Percentiles rank a stretch among this genome's conserved stretches.
Conservation (phyloP, 2,797 vertebrate genomes). For the Crax fasciolata region DNA sequence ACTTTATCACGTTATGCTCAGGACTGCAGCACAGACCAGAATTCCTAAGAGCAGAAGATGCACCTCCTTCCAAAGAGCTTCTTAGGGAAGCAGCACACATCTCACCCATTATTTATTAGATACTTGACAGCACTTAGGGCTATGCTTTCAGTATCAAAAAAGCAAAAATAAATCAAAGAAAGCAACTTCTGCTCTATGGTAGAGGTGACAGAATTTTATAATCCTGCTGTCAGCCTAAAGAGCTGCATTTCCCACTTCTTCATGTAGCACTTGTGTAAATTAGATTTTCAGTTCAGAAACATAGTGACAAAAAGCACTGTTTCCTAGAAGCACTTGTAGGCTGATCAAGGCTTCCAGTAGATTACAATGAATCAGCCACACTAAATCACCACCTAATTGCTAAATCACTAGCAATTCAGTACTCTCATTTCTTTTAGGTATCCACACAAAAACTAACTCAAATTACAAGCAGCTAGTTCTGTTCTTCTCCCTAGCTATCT, state of each 20-base stretch:
- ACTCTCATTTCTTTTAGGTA: background rate
- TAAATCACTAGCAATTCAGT: background rate
- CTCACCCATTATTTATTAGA: conserved; percentile 74
- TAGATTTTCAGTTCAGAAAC: conserved; percentile 48
- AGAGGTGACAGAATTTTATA: conserved; percentile 60
- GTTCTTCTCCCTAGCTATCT: background rate
- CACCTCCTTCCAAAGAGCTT: background rate
- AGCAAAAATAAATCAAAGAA: background rate
- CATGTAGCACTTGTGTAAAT: conserved; percentile 52
- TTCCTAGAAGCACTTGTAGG: background rate
- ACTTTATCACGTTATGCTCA: background rate
- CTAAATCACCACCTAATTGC: background rate
- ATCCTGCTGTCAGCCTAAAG: conserved; percentile 66
- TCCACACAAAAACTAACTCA: background rate
- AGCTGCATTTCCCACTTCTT: conserved; percentile 42
- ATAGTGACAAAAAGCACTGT: background rate
- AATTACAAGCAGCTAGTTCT: background rate
- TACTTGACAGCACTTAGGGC: conserved; percentile 58
- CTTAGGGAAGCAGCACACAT: background rate
- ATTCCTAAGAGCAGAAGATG: background rate
- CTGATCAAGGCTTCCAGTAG: background rate
- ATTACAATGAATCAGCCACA: background rate
- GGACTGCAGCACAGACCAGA: background rate
- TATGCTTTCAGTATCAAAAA: conserved; percentile 33
- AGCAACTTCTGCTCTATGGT: conserved; percentile 26